phyloP scores from a whole-genome alignment of 2,113 vertebrate species.

The Myrmecobius fasciatus region DNA sequence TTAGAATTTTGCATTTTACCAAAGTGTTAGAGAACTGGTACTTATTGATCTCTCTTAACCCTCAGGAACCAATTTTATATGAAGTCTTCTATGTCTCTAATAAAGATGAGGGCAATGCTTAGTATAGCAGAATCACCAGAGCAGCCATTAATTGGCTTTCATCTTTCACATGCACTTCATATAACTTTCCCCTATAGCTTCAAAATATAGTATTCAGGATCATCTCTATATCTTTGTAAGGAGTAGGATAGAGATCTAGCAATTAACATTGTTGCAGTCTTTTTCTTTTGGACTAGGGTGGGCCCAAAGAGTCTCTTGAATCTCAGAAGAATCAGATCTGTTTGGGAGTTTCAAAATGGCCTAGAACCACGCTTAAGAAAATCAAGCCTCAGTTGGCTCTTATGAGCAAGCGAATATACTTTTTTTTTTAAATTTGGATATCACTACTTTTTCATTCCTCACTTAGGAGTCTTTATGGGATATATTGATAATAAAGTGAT shows the following conservation, averaged over 20 bases:
- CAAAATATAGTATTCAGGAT: background rate
- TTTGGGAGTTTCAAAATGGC: background rate
- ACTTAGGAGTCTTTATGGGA: background rate
- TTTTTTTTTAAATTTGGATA: background rate
- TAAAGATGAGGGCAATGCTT: background rate
- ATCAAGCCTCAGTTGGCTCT: background rate
- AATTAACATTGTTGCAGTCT: background rate
- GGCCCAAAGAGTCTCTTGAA: background rate
- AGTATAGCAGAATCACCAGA: background rate
- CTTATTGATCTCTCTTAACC: slow-evolving; percentile 59
- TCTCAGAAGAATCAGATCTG: background rate
- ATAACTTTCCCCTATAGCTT: background rate
- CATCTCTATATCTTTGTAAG: background rate
- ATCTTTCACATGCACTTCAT: background rate
- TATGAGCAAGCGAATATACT: background rate
- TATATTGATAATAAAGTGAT: background rate
- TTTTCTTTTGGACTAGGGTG: background rate
- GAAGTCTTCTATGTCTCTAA: slow-evolving; percentile 35
- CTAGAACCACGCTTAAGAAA: background rate
- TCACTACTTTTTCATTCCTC: background rate
- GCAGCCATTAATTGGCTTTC: background rate
- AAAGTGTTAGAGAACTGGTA: background rate
- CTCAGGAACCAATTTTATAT: slow-evolving; percentile 51
- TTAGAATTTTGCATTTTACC: slow-evolving; percentile 15
- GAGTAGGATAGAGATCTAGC: background rate